phyloP scores from a whole-genome alignment of 2,888 invertebrate genomes.

The Tineola bisselliella region DNA sequence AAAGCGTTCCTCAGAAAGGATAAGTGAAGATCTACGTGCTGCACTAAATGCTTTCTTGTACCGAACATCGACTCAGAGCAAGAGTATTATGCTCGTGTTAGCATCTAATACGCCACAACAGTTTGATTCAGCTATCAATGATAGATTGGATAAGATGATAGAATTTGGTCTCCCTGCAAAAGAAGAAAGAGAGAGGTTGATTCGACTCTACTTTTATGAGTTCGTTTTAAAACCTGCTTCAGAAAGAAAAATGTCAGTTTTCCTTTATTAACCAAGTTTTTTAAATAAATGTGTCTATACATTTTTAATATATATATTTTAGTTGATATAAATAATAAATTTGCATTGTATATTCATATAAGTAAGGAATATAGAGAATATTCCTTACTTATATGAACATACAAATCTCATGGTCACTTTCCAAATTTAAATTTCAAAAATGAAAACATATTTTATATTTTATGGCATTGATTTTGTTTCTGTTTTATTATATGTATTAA shows the following conservation, averaged over 20 bases:
- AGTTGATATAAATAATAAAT: too few relatives aligned
- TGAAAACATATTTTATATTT: too few relatives aligned
- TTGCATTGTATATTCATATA: too few relatives aligned
- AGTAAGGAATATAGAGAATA: too few relatives aligned
- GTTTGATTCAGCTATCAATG: constrained; percentile 99
- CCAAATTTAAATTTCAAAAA: too few relatives aligned
- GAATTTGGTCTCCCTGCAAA: constrained; percentile 91
- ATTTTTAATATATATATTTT: too few relatives aligned
- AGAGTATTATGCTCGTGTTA: constrained; percentile 96
- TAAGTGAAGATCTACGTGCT: constrained; percentile 94
- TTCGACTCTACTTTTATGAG: constrained; percentile 95
- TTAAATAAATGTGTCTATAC: too few relatives aligned
- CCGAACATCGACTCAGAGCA: constrained; percentile 96
- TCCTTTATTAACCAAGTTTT: not conserved
- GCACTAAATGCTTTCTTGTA: constrained; percentile 98
- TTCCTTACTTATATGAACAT: too few relatives aligned
- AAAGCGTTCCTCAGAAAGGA: constrained; percentile 89
- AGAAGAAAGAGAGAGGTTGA: constrained; percentile 91
- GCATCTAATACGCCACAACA: constrained; percentile 99
- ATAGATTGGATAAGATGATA: constrained; percentile 95
- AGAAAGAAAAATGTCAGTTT: constrained; percentile 71
- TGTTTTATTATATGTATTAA: too few relatives aligned
- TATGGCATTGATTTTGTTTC: not conserved
- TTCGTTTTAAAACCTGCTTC: constrained; percentile 92
- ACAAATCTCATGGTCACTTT: too few relatives aligned